Conservation (phyloP, 2,888 invertebrate genomes). For the Aethes cnicana region DNA sequence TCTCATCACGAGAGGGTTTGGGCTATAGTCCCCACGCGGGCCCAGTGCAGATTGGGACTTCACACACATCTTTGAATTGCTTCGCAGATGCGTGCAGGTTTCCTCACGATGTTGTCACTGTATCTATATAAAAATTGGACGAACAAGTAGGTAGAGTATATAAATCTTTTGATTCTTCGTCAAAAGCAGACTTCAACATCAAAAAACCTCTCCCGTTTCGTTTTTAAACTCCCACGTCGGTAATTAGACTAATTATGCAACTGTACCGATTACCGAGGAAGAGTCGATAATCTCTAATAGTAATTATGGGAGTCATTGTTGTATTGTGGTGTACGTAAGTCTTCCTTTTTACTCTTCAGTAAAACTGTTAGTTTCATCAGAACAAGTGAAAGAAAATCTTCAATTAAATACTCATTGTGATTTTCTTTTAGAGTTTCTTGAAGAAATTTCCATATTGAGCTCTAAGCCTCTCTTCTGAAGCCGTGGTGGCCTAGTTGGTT, state of each 20-base stretch:
- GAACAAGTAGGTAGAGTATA: too few relatives aligned
- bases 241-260: slow-evolving; percentile 25
- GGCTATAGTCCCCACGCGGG: too few relatives aligned
- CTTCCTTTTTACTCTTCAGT: slow-evolving; percentile 12
- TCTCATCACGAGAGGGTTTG: too few relatives aligned
- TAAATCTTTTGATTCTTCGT: too few relatives aligned
- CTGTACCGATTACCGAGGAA: slow-evolving; percentile 5
- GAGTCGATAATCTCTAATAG: slow-evolving; percentile 25
- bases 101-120: too few relatives aligned
- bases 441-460: background rate
- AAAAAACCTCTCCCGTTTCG: slow-evolving; percentile 1
- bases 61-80: too few relatives aligned
- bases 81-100: too few relatives aligned
- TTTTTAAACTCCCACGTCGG: slow-evolving; percentile 26
- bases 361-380: slow-evolving; percentile 16
- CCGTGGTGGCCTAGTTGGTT: too few relatives aligned
- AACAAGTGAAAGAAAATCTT: background rate
- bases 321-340: background rate
- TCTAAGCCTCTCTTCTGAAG: too few relatives aligned
- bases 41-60: too few relatives aligned
- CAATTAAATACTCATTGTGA: background rate
- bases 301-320: slow-evolving; percentile 26
- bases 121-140: too few relatives aligned
- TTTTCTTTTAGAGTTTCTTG: background rate
- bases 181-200: too few relatives aligned